A percentile compares a stretch with the other conserved stretches of the same genome.
phyloP scores from a whole-genome alignment of 2,888 invertebrate genomes.

The Perithous albicinctus region DNA sequence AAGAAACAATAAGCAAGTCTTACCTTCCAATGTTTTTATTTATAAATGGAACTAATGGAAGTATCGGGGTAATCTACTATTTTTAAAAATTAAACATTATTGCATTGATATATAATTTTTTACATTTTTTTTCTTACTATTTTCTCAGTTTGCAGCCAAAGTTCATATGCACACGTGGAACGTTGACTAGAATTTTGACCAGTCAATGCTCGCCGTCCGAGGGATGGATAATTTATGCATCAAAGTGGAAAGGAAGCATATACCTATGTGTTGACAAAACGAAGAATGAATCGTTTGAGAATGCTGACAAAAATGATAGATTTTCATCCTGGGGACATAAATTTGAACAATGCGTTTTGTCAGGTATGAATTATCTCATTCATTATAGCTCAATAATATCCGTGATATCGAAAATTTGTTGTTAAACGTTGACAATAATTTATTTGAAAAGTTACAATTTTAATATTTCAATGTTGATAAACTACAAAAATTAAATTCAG shows the following conservation, averaged over 20 bases:
- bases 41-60: too few species aligned
- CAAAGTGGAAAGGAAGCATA: constrained; percentile 88
- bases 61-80: too few species aligned
- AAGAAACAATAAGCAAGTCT: too few species aligned
- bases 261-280: constrained; percentile 90
- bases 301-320: constrained; percentile 85
- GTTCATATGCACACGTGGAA: constrained; percentile 90
- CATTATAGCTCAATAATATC: not conserved
- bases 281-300: constrained; percentile 85
- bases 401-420: not conserved
- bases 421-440: too few species aligned
- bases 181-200: constrained; percentile 88
- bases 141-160: constrained; percentile 81
- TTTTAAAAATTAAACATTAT: too few species aligned
- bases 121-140: not conserved
- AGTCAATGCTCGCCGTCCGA: constrained; percentile 89
- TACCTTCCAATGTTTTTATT: too few species aligned
- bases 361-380: constrained; percentile 84
- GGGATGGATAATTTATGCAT: constrained; percentile 90
- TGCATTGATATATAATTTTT: too few species aligned
- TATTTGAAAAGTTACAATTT: too few species aligned
- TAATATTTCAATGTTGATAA: too few species aligned
- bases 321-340: constrained; percentile 90
- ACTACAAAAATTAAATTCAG: too few species aligned
- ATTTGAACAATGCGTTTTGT: constrained; percentile 90